Percentiles rank a stretch among this genome's conserved stretches.
Conservation (phyloP, 2,888 invertebrate species). For the Pseudeuparius sepicola region DNA sequence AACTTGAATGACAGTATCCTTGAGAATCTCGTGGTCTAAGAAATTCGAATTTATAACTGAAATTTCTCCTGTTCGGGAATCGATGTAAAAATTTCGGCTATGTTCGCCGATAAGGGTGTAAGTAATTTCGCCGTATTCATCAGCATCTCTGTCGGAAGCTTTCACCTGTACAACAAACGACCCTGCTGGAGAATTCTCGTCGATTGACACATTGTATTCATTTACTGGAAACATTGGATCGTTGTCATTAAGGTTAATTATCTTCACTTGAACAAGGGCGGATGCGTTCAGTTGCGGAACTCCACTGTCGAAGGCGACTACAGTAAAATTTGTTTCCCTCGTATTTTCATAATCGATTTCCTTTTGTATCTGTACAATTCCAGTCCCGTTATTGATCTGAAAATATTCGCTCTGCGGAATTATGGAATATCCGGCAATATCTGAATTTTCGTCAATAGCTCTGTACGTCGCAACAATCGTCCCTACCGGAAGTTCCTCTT, state of each 20-base stretch:
- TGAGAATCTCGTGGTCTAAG: slow-evolving; percentile 67
- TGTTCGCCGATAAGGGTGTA: slow-evolving; percentile 71
- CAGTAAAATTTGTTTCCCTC: slow-evolving; percentile 65
- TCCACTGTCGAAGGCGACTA: slow-evolving; percentile 78
- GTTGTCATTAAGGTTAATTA: slow-evolving; percentile 82
- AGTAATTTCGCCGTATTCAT: slow-evolving; percentile 63
- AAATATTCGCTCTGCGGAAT: slow-evolving; percentile 66
- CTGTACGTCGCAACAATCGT: slow-evolving; percentile 66
- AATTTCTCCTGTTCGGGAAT: slow-evolving; percentile 62
- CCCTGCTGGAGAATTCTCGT: slow-evolving; percentile 66
- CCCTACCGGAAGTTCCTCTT: slow-evolving; percentile 76
- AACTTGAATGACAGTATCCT: slow-evolving; percentile 64
- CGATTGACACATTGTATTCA: slow-evolving; percentile 59
- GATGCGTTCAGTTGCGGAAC: slow-evolving; percentile 72
- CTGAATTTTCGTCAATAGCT: slow-evolving; percentile 75
- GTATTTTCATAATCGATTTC: slow-evolving; percentile 77
- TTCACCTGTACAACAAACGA: slow-evolving; percentile 62
- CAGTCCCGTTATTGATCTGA: slow-evolving; percentile 69
- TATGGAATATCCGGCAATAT: slow-evolving; percentile 65
- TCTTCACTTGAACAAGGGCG: slow-evolving; percentile 64
- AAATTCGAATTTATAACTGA: slow-evolving; percentile 59
- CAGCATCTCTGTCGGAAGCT: slow-evolving; percentile 71
- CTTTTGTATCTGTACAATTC: slow-evolving; percentile 64
- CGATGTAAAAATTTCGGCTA: slow-evolving; percentile 63
- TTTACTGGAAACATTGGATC: slow-evolving; percentile 65